A percentile compares a stretch with the other conserved stretches of the same genome.
Evolutionary conservation across 2,113 vertebrate genomes (phyloP).

Genomic region (Athene noctua): DNA sequence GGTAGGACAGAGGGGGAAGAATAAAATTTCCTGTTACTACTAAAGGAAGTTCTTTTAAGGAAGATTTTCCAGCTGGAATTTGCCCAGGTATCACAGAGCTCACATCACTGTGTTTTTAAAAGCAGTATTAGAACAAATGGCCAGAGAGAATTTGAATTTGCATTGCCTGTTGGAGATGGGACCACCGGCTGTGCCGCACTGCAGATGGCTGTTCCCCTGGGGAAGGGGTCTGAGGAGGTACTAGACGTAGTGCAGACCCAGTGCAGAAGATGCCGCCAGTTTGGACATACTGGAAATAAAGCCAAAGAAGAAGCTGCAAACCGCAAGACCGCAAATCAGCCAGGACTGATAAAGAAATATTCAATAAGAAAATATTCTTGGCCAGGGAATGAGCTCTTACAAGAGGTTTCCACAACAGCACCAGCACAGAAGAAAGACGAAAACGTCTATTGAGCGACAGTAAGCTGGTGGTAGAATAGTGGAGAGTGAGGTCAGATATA

Average conservation of each 20-base stretch:
- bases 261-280: neutral
- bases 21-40: slow-evolving; percentile 15
- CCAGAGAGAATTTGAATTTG: neutral
- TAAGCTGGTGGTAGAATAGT: accelerated
- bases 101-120: neutral
- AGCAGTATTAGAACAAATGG: neutral
- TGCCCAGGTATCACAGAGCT: neutral
- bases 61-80: slow-evolving; percentile 13
- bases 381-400: neutral
- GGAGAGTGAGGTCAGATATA: neutral
- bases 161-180: neutral
- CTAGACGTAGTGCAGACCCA: neutral
- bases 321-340: accelerated
- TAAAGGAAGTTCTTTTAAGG: slow-evolving; percentile 18
- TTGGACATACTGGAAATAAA: neutral
- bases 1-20: neutral
- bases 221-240: neutral
- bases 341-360: neutral
- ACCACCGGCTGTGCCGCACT: too few species aligned
- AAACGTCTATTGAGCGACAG: neutral
- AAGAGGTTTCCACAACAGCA: neutral
- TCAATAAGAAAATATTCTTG: neutral
- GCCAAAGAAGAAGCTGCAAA: neutral
- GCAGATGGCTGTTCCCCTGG: too few species aligned
- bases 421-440: neutral